Base-by-base conservation (phyloP, 1,140 invertebrate genomes). In the Sarcophaga bullata region DNA sequence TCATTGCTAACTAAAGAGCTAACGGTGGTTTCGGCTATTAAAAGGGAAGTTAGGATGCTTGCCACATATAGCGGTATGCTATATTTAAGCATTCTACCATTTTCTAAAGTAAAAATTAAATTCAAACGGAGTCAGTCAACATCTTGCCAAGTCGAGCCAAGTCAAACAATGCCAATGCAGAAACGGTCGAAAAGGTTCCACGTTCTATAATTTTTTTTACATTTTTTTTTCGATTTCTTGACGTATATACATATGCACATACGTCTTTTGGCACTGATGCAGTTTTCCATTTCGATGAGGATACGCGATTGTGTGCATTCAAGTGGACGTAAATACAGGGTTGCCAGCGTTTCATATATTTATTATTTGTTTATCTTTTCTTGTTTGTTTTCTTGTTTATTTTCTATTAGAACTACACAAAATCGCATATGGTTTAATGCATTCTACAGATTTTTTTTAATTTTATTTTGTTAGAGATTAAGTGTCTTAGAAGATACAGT, bases 271-370 rank as follows among this genome's bases (percentile, higher is more conserved):
- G 84, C 80, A 81, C 46, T 54, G 15, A 68, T 68, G 62, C 62
- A 81, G 80, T 82, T 85, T 87, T 87, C 85, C 84, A 84, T 85
- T 85, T 86, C 83, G 85, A 84, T 87, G 86, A 83, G 86, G 88
- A 85, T 86, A 84, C 86, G 86, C 86, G 86, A 87, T 85, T 87
- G 81, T 85, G 86, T 87, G 86, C 86, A 84, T 83, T 80, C 78
- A 80, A 80, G 19, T 58, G 78, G 49, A 37, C 47, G n/a, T n/a
- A 37, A 37, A 37, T 37, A 47, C 37, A 15, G 47, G n/a, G 73
- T 75, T 75, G 73, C 73, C 73, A 75, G 6, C 73, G 11, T 37
- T 37, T 37, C 25, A 37, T 37, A 37, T 37, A 37, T 37, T 37
- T 37, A 37, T 37, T 1, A 37, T 37, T 37, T 37, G 4, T 37